Base-by-base conservation (phyloP, 1,140 invertebrate genomes). In the Galleria mellonella region DNA sequence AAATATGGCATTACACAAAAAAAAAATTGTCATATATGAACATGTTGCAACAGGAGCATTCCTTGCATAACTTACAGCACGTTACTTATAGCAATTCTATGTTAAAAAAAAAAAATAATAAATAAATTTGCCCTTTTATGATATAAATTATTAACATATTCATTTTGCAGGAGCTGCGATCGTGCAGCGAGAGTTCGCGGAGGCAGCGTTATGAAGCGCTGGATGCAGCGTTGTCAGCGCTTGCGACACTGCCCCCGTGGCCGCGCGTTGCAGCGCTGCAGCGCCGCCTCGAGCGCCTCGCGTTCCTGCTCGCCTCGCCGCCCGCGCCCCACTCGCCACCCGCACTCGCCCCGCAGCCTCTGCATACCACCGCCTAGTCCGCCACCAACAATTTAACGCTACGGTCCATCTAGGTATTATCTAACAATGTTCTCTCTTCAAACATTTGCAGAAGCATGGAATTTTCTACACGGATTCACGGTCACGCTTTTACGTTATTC, bases 91-190 rank as follows among this genome's bases (percentile, higher is more conserved):
- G n/a, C n/a, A n/a, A n/a, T n/a, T n/a, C n/a, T n/a, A n/a, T n/a
- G n/a, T n/a, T n/a, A n/a, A n/a, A n/a, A n/a, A n/a, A n/a, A n/a
- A n/a, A n/a, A n/a, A n/a, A n/a, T n/a, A n/a, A n/a, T n/a, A n/a
- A n/a, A n/a, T n/a, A n/a, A n/a, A n/a, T n/a, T n/a, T n/a, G n/a
- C n/a, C n/a, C n/a, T n/a, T n/a, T n/a, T n/a, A n/a, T n/a, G n/a
- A n/a, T n/a, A n/a, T n/a, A n/a, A n/a, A n/a, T n/a, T n/a, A n/a
- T n/a, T n/a, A n/a, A n/a, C n/a, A n/a, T n/a, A n/a, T n/a, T n/a
- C n/a, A n/a, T n/a, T n/a, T n/a, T n/a, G n/a, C n/a, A 83, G 78
- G 78, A 83, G 56, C 29, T 77, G 31, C 42, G 51, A 5, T 43
- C 29, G 1, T 79, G 75, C 47, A 51, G 54, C 13, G 73, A 76